Percentiles rank a stretch among this genome's conserved stretches.
These are phyloP conservation scores for Tigriopus californicus DNA, from an alignment of 2,888 invertebrate species.

Conservation along the genomic window DNA sequence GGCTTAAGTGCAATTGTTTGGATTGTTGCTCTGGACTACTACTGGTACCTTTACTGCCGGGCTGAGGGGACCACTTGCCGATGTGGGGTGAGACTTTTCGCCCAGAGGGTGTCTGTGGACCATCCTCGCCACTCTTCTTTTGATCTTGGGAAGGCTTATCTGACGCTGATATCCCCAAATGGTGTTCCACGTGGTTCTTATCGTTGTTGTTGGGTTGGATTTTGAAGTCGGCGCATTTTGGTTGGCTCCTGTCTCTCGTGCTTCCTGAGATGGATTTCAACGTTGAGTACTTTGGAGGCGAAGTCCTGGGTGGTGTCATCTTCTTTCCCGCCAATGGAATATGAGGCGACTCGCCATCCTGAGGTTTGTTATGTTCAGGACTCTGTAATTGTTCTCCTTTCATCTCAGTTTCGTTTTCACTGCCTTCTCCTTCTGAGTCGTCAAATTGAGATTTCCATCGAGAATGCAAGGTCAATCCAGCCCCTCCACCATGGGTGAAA, in stretches of 20 bases:
- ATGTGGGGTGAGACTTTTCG: too few species aligned
- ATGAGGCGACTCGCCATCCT: background rate
- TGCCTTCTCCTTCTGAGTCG: conserved; percentile 58
- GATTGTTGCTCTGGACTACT: too few species aligned
- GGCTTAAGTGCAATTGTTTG: too few species aligned
- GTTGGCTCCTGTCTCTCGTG: too few species aligned
- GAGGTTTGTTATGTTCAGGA: conserved; percentile 33
- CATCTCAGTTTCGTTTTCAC: conserved; percentile 62
- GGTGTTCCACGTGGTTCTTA: too few species aligned
- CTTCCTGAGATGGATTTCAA: too few species aligned
- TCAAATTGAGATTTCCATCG: conserved; percentile 86
- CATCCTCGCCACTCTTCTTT: too few species aligned
- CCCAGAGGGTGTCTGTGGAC: too few species aligned
- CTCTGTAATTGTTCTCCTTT: conserved; percentile 52
- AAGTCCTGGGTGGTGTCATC: conserved; percentile 8
- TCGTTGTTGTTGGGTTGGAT: background rate
- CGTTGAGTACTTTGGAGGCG: conserved; percentile 1
- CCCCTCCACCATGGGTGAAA: conserved; percentile 10
- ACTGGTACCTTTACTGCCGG: too few species aligned
- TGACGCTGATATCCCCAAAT: too few species aligned
- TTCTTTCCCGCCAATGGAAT: background rate
- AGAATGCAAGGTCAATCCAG: conserved; percentile 2
- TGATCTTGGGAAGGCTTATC: too few species aligned
- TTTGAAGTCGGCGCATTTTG: conserved; percentile 1
- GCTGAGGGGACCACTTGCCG: too few species aligned